Base-by-base conservation (phyloP, 2,888 invertebrate genomes). In the Rutpela maculata region DNA sequence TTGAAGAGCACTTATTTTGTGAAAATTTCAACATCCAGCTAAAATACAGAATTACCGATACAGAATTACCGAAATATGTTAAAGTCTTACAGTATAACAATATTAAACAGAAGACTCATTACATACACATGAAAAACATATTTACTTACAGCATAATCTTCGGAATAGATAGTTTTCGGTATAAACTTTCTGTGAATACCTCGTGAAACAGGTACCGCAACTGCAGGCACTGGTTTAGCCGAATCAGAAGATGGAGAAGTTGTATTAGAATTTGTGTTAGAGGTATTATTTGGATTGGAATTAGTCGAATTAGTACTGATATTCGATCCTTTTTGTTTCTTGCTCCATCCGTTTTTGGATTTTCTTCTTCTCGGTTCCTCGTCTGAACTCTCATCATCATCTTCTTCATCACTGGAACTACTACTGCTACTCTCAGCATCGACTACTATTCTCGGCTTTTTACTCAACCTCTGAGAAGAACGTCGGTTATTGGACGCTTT, bases 391-490 rank as follows among this genome's bases (percentile, higher is more conserved):
- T 78, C 80, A 17, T 82, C 83, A 12, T 78, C 79, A 18, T 84
- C 84, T 59, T 82, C 81, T 69, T 84, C 85, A 70, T 77, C 77
- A 7, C 75, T 71, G 66, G 70, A 74, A 60, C 65, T 69, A 50
- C 50, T 78, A 60, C 80, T 85, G 73, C 82, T 85, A 19, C 78
- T 78, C 15, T 84, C 84, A 43, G 86, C 84, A 1, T 76, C 71
- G 11, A 81, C 74, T 0, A 83, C 80, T 66, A 86, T 77, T 59
- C 87, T 82, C 10, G 88, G 86, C 72, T 88, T 88, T 80, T 88
- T 89, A 65, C 86, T 86, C 68, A 85, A 79, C 63, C 88, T 80
- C 57, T 85, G 84, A 6, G 87, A 87, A 22, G 86, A 80, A 38
- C 88, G 83, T 35, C 88, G 80, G 70, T 81, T 85, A 17, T 81